Evolutionary conservation across 2,113 vertebrate species (phyloP).

Genomic region (Ceyx cyanopectus): DNA sequence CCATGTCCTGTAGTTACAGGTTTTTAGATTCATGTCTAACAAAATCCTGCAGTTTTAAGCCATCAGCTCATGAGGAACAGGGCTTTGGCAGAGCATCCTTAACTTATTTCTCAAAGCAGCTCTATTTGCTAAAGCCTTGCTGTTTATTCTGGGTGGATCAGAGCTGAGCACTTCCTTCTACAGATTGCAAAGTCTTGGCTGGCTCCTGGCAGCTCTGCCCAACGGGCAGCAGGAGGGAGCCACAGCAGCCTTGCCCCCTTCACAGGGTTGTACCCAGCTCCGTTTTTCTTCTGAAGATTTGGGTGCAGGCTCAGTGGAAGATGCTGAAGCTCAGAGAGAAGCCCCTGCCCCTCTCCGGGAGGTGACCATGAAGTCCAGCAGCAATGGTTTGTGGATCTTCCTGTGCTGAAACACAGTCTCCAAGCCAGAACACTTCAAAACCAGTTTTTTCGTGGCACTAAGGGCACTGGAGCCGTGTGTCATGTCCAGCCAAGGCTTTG

Average conservation of each 20-base stretch:
- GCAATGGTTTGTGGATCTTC: fast-evolving
- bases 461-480: background rate
- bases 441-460: background rate
- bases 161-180: background rate
- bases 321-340: background rate
- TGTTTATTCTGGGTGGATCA: slow-evolving; percentile 2
- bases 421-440: fast-evolving
- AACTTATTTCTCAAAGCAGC: background rate
- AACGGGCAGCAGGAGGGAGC: background rate
- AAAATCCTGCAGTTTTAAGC: background rate
- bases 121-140: background rate
- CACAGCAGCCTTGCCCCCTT: fast-evolving
- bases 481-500: background rate
- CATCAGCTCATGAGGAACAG: background rate
- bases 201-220: background rate
- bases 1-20: fast-evolving
- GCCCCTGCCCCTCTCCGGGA: fast-evolving
- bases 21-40: background rate
- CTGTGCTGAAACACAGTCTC: fast-evolving
- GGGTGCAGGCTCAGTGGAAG: background rate
- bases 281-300: background rate
- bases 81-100: background rate
- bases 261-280: fast-evolving
- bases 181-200: background rate
- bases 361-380: fast-evolving